Evolutionary conservation across 2,888 invertebrate species (phyloP).

Genomic region (Diaprepes abbreviatus): DNA sequence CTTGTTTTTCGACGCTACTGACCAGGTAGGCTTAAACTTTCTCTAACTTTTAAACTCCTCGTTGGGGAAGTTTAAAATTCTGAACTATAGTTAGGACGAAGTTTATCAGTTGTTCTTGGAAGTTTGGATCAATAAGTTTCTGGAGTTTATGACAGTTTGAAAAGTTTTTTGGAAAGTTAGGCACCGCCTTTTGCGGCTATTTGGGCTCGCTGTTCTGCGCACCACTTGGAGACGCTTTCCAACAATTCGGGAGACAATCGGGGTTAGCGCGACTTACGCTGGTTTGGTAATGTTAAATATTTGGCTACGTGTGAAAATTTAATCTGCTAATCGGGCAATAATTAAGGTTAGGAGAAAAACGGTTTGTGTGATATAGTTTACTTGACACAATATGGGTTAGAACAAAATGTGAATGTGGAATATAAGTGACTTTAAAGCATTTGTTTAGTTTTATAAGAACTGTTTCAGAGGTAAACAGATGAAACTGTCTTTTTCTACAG

Average conservation of each 20-base stretch:
- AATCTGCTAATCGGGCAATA: background rate
- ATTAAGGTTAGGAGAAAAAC: background rate
- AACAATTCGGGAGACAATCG: conserved; percentile 52
- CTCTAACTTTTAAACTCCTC: conserved; percentile 49
- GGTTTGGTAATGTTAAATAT: conserved; percentile 46
- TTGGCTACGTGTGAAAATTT: conserved; percentile 26
- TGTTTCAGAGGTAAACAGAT: background rate
- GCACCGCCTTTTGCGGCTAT: conserved; percentile 63
- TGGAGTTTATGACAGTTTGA: conserved; percentile 67
- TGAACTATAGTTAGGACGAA: conserved; percentile 49
- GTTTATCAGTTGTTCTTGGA: conserved; percentile 54
- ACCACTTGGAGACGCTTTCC: conserved; percentile 56
- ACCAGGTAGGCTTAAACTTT: conserved; percentile 59
- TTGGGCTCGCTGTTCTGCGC: conserved; percentile 61
- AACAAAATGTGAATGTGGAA: conserved; percentile 5
- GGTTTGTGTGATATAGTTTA: background rate
- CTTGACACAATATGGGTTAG: conserved; percentile 1
- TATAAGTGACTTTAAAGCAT: conserved; percentile 2
- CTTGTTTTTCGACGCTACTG: conserved; percentile 47
- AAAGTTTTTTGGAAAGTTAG: conserved; percentile 63
- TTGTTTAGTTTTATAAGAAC: background rate
- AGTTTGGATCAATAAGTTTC: conserved; percentile 53
- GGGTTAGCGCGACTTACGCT: conserved; percentile 50
- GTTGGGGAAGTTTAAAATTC: conserved; percentile 49
- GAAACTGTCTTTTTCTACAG: background rate